Conservation (phyloP, 1,140 invertebrate genomes). For the Trichomalopsis sarcophagae region DNA sequence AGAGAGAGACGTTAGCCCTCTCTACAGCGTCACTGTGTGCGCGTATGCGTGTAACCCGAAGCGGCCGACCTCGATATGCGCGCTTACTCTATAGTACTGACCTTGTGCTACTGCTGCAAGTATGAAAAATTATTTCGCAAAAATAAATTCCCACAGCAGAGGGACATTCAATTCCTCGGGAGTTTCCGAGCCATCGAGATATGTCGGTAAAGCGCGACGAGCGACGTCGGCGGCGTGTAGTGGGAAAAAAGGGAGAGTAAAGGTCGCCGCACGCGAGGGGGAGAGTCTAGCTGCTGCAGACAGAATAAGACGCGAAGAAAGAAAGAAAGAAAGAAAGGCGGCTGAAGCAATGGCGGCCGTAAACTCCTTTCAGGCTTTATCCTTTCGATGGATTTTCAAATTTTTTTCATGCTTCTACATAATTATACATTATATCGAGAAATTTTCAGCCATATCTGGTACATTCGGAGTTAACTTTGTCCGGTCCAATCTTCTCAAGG, state of each 20-base stretch:
- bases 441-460: no score
- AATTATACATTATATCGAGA: no score
- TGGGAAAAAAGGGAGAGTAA: conserved; percentile 35
- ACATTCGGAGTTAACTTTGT: no score
- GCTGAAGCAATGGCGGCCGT: conserved; percentile 58
- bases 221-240: no score
- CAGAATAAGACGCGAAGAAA: neutral
- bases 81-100: conserved; percentile 44
- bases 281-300: neutral
- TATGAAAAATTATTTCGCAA: neutral
- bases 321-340: neutral
- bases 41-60: conserved; percentile 49
- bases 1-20: neutral
- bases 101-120: conserved; percentile 36
- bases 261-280: conserved; percentile 18
- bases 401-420: no score
- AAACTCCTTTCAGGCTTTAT: conserved; percentile 71
- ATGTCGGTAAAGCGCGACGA: neutral
- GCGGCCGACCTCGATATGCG: conserved; percentile 58
- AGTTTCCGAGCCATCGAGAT: neutral
- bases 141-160: neutral
- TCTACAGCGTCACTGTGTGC: conserved; percentile 57
- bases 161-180: neutral
- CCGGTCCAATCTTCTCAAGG: neutral
- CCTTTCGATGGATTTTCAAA: conserved; percentile 29